These are phyloP conservation scores for Craseonycteris thonglongyai DNA, from an alignment of 2,113 vertebrate species.

Conservation along the genomic window DNA sequence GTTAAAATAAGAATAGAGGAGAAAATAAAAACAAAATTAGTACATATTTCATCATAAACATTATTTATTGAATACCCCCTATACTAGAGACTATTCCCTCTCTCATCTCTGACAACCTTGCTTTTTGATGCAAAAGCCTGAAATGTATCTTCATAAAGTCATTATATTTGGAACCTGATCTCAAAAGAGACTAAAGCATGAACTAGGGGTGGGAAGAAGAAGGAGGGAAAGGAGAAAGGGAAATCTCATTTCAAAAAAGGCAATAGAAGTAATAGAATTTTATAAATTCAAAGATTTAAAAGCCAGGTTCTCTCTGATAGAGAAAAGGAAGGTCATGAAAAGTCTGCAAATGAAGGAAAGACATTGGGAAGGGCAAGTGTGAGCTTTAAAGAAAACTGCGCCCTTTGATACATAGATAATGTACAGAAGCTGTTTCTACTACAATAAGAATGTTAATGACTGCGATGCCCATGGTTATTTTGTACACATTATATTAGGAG, in stretches of 20 bases:
- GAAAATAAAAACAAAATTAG: slow-evolving; percentile 15
- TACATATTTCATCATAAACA: slow-evolving; percentile 10
- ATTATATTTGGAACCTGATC: slow-evolving; percentile 17
- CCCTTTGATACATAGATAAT: not conserved
- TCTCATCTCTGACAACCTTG: not conserved
- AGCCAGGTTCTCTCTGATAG: not conserved
- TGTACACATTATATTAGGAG: not conserved
- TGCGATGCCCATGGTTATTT: not conserved
- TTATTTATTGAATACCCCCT: not conserved
- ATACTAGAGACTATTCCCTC: not conserved
- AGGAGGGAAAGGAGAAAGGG: not conserved
- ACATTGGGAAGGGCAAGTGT: not conserved
- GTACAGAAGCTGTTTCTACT: not conserved
- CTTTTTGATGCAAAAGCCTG: slow-evolving; percentile 29
- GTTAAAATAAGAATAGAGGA: slow-evolving; percentile 26
- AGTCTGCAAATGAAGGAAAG: not conserved
- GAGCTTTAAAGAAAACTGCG: not conserved
- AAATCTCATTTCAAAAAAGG: slow-evolving; percentile 16
- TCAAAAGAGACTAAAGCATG: not conserved
- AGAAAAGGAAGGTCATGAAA: not conserved
- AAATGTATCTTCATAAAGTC: not conserved
- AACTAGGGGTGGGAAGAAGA: not conserved
- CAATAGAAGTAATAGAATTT: not conserved
- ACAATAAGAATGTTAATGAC: not conserved
- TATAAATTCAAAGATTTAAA: not conserved